Percentiles rank a stretch among this genome's conserved stretches.
Conservation (phyloP, 2,888 invertebrate genomes). For the Cryptocephalus primarius region DNA sequence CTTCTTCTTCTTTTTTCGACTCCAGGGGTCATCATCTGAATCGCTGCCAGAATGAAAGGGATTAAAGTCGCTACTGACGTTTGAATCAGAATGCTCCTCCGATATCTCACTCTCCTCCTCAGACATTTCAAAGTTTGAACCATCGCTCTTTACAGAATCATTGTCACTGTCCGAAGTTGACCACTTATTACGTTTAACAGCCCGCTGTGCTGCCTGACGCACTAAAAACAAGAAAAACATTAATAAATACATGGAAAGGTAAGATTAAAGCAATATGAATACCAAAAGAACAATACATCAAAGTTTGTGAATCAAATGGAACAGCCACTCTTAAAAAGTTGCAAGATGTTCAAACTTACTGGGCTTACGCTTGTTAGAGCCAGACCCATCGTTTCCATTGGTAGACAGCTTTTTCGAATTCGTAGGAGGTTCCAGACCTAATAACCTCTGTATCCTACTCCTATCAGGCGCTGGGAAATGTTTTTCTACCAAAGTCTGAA, state of each 20-base stretch:
- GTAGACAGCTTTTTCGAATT: constrained; percentile 24
- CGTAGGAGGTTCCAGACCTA: constrained; percentile 40
- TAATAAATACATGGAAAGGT: too few relatives aligned
- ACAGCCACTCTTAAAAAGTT: too few relatives aligned
- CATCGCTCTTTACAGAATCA: constrained; percentile 43
- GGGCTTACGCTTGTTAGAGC: constrained; percentile 47
- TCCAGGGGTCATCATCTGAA: constrained; percentile 60
- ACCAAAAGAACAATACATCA: too few relatives aligned
- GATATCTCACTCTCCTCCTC: constrained; percentile 42
- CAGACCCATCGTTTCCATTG: constrained; percentile 25
- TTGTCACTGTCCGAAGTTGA: constrained; percentile 55
- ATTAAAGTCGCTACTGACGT: constrained; percentile 76
- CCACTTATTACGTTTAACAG: constrained; percentile 48
- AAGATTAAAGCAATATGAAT: too few relatives aligned
- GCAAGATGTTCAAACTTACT: constrained; percentile 30
- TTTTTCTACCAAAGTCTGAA: constrained; percentile 93
- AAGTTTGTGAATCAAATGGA: too few relatives aligned
- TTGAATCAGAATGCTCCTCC: constrained; percentile 45
- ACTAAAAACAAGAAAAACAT: constrained; percentile 33
- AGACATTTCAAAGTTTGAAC: constrained; percentile 46
- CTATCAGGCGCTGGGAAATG: constrained; percentile 97
- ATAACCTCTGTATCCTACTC: constrained; percentile 30
- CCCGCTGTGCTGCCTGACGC: constrained; percentile 48
- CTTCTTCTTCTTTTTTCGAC: constrained; percentile 31
- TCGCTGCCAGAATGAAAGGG: constrained; percentile 78